phyloP scores from a whole-genome alignment of 2,113 vertebrate species.

The Bubo scandiacus region DNA sequence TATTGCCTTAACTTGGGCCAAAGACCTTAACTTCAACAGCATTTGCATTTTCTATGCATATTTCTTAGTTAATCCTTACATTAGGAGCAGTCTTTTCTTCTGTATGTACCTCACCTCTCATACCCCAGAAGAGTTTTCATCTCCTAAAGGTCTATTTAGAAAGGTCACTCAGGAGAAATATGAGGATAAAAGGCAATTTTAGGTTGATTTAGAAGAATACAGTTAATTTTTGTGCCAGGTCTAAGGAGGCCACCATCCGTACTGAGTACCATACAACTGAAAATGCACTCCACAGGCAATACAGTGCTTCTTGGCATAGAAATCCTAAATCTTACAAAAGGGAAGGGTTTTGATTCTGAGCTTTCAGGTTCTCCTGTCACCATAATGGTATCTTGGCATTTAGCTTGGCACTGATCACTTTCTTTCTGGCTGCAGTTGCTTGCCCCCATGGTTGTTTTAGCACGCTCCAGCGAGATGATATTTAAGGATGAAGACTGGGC shows the following conservation, averaged over 20 bases:
- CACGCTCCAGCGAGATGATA: not conserved
- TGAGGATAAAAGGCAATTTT: not conserved
- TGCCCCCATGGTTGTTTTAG: not conserved
- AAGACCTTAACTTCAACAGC: not conserved
- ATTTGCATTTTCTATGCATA: not conserved
- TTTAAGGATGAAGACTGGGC: not conserved
- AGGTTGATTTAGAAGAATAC: not conserved
- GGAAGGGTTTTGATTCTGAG: not conserved
- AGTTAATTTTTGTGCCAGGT: not conserved
- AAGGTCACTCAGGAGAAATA: not conserved
- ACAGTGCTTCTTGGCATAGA: not conserved
- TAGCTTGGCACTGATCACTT: not conserved
- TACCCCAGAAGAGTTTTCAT: not conserved
- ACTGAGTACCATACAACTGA: not conserved
- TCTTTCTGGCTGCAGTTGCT: not conserved
- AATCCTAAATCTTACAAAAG: not conserved
- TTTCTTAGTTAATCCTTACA: not conserved
- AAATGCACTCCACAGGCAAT: not conserved
- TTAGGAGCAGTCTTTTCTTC: not conserved
- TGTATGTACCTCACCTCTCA: not conserved
- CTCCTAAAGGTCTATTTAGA: not conserved
- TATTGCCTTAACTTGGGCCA: not conserved
- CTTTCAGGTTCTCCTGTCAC: not conserved
- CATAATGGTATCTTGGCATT: not conserved
- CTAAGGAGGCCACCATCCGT: not conserved